phyloP scores from a whole-genome alignment of 2,888 invertebrate species.

The Tenthredo amoena region DNA sequence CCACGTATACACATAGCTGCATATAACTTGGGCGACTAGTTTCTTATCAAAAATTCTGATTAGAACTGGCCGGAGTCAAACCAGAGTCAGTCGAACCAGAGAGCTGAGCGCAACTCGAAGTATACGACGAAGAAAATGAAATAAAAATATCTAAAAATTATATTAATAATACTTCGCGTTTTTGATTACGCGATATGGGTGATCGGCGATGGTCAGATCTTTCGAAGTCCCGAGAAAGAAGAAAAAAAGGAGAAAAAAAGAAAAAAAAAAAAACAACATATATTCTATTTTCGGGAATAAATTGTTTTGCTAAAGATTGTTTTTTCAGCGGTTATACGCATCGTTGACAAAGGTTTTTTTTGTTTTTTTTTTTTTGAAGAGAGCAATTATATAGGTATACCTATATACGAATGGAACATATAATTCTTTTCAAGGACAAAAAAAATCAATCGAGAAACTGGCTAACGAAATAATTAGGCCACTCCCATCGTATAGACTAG shows the following conservation, averaged over 20 bases:
- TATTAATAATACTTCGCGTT: background rate
- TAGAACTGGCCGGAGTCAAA: constrained; percentile 17
- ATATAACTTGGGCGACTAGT: background rate
- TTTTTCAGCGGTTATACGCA: too few relatives aligned
- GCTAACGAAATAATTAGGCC: constrained; percentile 50
- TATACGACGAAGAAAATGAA: background rate
- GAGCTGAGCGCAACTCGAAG: background rate
- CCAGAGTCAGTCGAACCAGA: constrained; percentile 29
- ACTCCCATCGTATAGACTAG: constrained; percentile 11
- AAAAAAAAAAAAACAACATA: too few relatives aligned
- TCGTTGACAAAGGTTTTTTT: too few relatives aligned
- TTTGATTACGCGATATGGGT: too few relatives aligned
- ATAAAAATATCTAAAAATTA: background rate
- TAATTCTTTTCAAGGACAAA: constrained; percentile 42
- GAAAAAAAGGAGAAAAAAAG: too few relatives aligned
- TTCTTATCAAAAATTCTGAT: constrained; percentile 48
- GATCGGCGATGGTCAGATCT: too few relatives aligned
- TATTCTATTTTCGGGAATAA: too few relatives aligned
- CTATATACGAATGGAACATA: constrained; percentile 20
- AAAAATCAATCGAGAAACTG: background rate
- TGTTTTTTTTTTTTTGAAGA: background rate
- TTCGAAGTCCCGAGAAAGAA: too few relatives aligned
- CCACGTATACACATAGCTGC: background rate
- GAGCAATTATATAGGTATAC: background rate
- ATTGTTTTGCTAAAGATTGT: too few relatives aligned